Conservation (phyloP, 2,888 invertebrate species). For the Limnephilus marmoratus region DNA sequence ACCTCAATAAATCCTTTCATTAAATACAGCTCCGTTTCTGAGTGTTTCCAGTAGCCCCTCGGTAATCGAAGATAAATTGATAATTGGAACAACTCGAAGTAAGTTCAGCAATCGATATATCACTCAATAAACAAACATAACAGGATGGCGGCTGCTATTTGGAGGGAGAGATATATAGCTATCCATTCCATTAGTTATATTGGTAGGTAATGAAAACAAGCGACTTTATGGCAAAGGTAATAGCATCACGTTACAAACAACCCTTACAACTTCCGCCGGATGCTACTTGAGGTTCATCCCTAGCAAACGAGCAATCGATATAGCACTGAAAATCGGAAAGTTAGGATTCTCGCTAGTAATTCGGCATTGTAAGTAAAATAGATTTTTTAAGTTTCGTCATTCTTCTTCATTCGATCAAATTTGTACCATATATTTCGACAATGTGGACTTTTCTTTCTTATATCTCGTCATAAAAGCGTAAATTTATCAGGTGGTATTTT, state of each 20-base stretch:
- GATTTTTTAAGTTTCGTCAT: background rate
- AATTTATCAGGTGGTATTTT: background rate
- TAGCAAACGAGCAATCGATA: conserved; percentile 25
- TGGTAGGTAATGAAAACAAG: conserved; percentile 61
- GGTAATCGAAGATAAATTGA: conserved; percentile 6
- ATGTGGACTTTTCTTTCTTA: background rate
- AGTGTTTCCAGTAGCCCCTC: background rate
- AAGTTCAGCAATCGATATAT: conserved; percentile 62
- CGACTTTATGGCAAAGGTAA: conserved; percentile 64
- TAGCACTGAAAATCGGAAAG: background rate
- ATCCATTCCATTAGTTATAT: conserved; percentile 64
- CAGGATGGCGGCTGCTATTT: conserved; percentile 53
- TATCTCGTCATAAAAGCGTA: background rate
- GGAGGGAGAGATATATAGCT: conserved; percentile 61
- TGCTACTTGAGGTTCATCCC: conserved; percentile 29
- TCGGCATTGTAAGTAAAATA: background rate
- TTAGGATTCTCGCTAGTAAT: background rate
- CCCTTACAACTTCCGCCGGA: conserved; percentile 56
- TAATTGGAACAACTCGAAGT: conserved; percentile 10
- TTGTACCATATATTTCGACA: background rate
- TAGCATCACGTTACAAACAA: conserved; percentile 61
- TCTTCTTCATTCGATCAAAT: background rate
- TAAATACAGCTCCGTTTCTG: background rate
- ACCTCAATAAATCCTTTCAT: background rate
- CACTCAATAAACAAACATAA: conserved; percentile 57